phyloP scores from a whole-genome alignment of 1,140 invertebrate species.

The Drosophila malerkotliana region DNA sequence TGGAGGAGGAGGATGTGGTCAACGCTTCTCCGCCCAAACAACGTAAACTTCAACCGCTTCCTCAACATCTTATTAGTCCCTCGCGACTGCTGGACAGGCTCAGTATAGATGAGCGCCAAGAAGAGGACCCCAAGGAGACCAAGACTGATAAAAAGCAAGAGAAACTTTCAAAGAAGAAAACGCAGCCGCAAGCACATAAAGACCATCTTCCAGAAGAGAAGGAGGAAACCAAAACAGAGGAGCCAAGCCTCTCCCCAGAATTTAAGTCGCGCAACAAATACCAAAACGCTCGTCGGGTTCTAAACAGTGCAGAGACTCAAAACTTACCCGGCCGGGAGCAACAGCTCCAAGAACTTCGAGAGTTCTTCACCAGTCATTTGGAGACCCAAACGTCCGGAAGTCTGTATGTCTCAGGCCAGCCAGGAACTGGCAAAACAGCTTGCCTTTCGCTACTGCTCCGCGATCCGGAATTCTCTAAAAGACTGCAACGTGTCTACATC shows the following conservation, averaged over 20 bases:
- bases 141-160: constrained; percentile 51
- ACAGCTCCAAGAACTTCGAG: constrained; percentile 89
- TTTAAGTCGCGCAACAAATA: constrained; percentile 82
- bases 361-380: constrained; percentile 89
- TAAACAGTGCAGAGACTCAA: constrained; percentile 89
- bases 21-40: constrained; percentile 76
- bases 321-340: constrained; percentile 91
- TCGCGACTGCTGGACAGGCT: constrained; percentile 71
- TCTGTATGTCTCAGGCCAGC: constrained; percentile 97
- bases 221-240: constrained; percentile 1
- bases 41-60: constrained; percentile 47
- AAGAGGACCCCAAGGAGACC: constrained; percentile 18
- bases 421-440: constrained; percentile 97
- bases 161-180: neutral
- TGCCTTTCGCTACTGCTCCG: constrained; percentile 90
- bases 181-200: neutral
- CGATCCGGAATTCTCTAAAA: constrained; percentile 85
- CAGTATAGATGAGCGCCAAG: constrained; percentile 76
- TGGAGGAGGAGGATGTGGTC: constrained; percentile 3
- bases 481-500: constrained; percentile 89
- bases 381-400: constrained; percentile 89
- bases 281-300: constrained; percentile 86
- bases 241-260: constrained; percentile 25
- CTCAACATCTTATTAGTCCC: constrained; percentile 75
- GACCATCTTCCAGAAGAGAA: constrained; percentile 6